These are phyloP conservation scores for Chymomyza costata DNA, from an alignment of 1,140 invertebrate species.

Conservation along the genomic window DNA sequence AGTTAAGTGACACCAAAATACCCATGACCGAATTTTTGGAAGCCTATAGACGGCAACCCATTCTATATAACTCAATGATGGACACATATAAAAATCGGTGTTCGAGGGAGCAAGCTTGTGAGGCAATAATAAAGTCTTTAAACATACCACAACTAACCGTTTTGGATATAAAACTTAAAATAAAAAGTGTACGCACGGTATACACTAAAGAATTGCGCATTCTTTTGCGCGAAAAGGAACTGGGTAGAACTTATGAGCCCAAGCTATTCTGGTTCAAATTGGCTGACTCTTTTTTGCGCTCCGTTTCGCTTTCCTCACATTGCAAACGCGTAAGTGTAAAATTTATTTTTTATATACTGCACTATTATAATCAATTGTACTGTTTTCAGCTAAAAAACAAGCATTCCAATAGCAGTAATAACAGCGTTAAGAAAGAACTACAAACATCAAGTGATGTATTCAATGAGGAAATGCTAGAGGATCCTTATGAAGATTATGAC, in stretches of 20 bases:
- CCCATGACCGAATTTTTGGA: conserved; percentile 65
- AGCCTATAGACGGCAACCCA: conserved; percentile 63
- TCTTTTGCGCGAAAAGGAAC: conserved; percentile 52
- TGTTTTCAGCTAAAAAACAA: too few relatives aligned
- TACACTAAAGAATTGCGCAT: conserved; percentile 71
- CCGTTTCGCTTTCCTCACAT: conserved; percentile 48
- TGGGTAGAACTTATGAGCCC: conserved; percentile 44
- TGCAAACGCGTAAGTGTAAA: conserved; percentile 37
- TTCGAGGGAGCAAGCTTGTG: conserved; percentile 61
- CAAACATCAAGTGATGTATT: too few relatives aligned
- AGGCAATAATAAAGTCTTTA: conserved; percentile 55
- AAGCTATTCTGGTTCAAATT: conserved; percentile 60
- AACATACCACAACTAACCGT: conserved; percentile 59
- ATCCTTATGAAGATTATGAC: too few relatives aligned
- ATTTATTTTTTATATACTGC: neutral
- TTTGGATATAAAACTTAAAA: conserved; percentile 69
- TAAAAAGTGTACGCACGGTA: conserved; percentile 72
- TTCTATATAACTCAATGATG: conserved; percentile 65
- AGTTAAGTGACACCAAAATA: conserved; percentile 52
- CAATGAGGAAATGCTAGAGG: too few relatives aligned
- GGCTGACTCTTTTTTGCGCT: conserved; percentile 54
- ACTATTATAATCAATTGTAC: too few relatives aligned
- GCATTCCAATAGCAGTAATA: too few relatives aligned
- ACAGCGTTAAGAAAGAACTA: too few relatives aligned
- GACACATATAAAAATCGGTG: conserved; percentile 65